Evolutionary conservation across 2,797 vertebrate genomes (phyloP).

Genomic region (Peromyscus eremicus): DNA sequence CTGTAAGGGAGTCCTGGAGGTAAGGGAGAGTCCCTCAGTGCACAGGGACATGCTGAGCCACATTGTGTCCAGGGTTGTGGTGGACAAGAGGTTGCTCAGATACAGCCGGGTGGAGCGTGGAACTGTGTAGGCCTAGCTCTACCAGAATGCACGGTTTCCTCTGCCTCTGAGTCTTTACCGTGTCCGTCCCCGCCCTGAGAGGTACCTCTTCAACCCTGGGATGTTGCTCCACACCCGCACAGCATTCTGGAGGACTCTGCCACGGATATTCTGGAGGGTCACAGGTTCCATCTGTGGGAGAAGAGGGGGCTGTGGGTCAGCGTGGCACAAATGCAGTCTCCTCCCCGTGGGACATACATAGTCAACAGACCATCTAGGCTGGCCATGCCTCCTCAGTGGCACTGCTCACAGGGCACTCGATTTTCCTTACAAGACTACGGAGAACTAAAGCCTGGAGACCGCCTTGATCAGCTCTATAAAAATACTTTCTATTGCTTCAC

Average conservation of each 20-base stretch:
- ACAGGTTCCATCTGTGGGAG: slow-evolving; percentile 60
- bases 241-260: not conserved
- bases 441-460: not conserved
- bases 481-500: not conserved
- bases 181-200: not conserved
- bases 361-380: too few species aligned
- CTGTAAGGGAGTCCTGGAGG: too few species aligned
- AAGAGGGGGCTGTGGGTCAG: not conserved
- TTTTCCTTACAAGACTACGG: not conserved
- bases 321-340: not conserved
- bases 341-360: accelerated
- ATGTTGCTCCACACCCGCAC: slow-evolving; percentile 65
- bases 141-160: too few species aligned
- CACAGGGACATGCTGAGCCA: not conserved
- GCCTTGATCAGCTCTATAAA: not conserved
- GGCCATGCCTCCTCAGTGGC: accelerated
- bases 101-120: too few species aligned
- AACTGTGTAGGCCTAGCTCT: not conserved
- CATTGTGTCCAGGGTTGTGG: not conserved
- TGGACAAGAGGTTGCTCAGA: not conserved
- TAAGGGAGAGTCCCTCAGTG: not conserved
- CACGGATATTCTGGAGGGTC: not conserved
- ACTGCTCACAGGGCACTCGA: accelerated
- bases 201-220: slow-evolving; percentile 68
- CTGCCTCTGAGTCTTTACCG: not conserved